These are phyloP conservation scores for Cyprinodon variegatus DNA, from an alignment of 2,113 vertebrate genomes.

Conservation along the genomic window DNA sequence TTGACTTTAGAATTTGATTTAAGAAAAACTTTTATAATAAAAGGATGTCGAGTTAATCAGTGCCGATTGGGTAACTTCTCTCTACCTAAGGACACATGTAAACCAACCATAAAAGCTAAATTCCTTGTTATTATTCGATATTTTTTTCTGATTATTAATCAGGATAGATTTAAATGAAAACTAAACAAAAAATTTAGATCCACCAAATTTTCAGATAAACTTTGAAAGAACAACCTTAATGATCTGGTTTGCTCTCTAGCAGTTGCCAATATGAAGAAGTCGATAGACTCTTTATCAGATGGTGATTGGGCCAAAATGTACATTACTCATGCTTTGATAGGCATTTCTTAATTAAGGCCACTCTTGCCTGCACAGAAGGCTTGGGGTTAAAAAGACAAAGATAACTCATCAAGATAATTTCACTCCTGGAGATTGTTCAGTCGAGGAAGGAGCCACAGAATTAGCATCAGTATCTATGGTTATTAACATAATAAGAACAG, in stretches of 20 bases:
- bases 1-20: too few relatives aligned
- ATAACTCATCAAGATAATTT: conserved; percentile 9
- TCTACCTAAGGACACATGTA: too few relatives aligned
- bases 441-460: conserved; percentile 1
- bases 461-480: background rate
- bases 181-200: too few relatives aligned
- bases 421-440: background rate
- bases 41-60: too few relatives aligned
- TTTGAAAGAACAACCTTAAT: background rate
- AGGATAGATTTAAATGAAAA: too few relatives aligned
- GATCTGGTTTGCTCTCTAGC: conserved; percentile 15
- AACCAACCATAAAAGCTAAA: too few relatives aligned
- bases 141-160: too few relatives aligned
- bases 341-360: conserved; percentile 47
- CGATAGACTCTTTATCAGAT: conserved; percentile 50
- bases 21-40: too few relatives aligned
- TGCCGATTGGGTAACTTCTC: too few relatives aligned
- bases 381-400: conserved; percentile 3
- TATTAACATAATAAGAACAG: background rate
- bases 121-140: too few relatives aligned
- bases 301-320: conserved; percentile 42
- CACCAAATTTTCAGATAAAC: background rate
- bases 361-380: conserved; percentile 8
- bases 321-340: conserved; percentile 36
- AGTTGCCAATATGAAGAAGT: conserved; percentile 6